phyloP scores from a whole-genome alignment of 2,888 invertebrate genomes.

The Drosophila paracracens region DNA sequence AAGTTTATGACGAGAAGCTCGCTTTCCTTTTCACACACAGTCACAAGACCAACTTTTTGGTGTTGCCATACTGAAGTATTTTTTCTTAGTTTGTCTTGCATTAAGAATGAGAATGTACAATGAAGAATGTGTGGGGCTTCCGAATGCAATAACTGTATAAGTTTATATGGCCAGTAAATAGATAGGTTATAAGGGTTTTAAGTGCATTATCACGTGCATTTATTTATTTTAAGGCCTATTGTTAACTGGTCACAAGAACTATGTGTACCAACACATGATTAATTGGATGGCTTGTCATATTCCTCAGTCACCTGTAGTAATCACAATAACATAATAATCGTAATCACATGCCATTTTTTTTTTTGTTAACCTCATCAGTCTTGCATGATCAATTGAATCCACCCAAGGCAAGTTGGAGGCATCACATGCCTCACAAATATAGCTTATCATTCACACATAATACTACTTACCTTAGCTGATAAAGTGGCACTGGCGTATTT shows the following conservation, averaged over 20 bases:
- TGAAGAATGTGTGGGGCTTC: constrained; percentile 45
- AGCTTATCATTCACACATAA: constrained; percentile 50
- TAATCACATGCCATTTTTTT: constrained; percentile 73
- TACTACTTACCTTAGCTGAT: constrained; percentile 54
- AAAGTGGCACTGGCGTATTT: constrained; percentile 65
- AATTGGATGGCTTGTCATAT: constrained; percentile 34
- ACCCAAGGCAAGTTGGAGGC: constrained; percentile 10
- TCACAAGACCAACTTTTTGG: constrained; percentile 69
- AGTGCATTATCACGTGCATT: constrained; percentile 22
- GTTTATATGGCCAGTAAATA: not conserved
- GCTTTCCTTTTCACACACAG: constrained; percentile 68
- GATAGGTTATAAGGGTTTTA: not conserved
- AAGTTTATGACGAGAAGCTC: constrained; percentile 67
- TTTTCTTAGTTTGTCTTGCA: constrained; percentile 34
- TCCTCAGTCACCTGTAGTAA: constrained; percentile 15
- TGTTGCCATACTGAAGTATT: constrained; percentile 66
- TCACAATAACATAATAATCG: constrained; percentile 27
- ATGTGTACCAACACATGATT: constrained; percentile 51
- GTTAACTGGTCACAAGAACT: constrained; percentile 29
- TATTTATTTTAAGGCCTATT: not conserved
- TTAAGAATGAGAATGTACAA: constrained; percentile 12
- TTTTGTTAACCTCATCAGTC: constrained; percentile 22
- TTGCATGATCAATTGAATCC: constrained; percentile 52
- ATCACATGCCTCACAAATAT: constrained; percentile 63
- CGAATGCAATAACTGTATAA: constrained; percentile 9